Base-by-base conservation (phyloP, 2,113 vertebrate species). In the Lagenorhynchus albirostris region DNA sequence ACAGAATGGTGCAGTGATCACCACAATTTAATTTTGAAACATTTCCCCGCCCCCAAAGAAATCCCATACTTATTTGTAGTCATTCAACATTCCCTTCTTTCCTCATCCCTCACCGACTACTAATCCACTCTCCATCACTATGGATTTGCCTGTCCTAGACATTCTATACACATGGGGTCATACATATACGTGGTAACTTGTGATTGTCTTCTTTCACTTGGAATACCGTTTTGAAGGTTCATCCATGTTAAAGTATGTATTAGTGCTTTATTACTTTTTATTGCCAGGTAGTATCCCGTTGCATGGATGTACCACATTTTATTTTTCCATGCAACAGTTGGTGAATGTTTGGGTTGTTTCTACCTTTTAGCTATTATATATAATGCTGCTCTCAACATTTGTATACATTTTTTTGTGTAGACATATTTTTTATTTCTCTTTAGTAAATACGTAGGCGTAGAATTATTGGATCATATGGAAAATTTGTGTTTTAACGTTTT, bases 51-150 rank as follows among this genome's bases (percentile, higher is more conserved):
- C 17, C 0, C n/a, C 2, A 31, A 13, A 65, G 60, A 58, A 58
- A 58, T 31, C 13, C 3, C 7, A 17, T 26, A 71, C 23, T 23
- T 58, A 44, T 21, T 58, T 12, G 2, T 41, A 31, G 33, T 62
- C 26, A 63, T 53, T 89, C 7, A 21, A n/a, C 13, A 41, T n/a
- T 63, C 67, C 31, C 7, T 41, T 67, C 33, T 82, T 74, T 73
- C 44, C 20, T n/a, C 9, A 41, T 7, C 2, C 0, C 0, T 8
- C n/a, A 18, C 20, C 5, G 18, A 53, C 55, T 53, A 55, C 8
- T 38, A 50, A 50, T 53, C 25, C n/a, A 44, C 9, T 63, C n/a
- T 36, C n/a, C 1, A 3, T 41, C 33, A 23, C 25, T 50, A 33
- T 13, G 20, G 31, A 55, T 44, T 74, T 36, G 1, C 17, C 14